Evolutionary conservation across 92 coral and sea anemone genomes (phyloP).

Genomic region (Meandrina meandrites): DNA sequence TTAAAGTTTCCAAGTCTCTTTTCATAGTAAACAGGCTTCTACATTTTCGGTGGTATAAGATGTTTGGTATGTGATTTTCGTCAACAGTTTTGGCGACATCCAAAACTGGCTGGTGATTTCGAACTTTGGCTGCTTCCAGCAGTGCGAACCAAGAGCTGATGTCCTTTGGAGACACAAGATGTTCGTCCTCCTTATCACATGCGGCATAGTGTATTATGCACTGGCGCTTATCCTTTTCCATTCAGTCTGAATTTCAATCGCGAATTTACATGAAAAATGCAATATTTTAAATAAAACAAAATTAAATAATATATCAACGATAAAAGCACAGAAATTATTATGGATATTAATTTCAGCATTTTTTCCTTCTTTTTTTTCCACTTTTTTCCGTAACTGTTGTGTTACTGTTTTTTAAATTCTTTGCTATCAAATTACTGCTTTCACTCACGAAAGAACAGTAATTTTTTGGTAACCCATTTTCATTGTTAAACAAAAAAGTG

Average conservation of each 20-base stretch:
- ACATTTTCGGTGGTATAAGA: slow-evolving; percentile 45
- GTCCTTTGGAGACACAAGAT: slow-evolving; percentile 13
- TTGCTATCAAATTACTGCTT: too few relatives aligned
- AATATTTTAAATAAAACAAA: neutral
- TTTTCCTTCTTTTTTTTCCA: too few relatives aligned
- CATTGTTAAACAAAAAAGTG: too few relatives aligned
- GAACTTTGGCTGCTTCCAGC: slow-evolving; percentile 42
- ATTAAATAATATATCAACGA: too few relatives aligned
- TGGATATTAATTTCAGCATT: too few relatives aligned
- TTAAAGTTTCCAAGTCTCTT: slow-evolving; percentile 12
- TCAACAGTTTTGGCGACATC: slow-evolving; percentile 30
- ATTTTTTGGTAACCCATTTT: too few relatives aligned
- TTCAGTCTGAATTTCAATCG: slow-evolving; percentile 7
- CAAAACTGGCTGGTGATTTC: slow-evolving; percentile 30
- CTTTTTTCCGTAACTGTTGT: too few relatives aligned
- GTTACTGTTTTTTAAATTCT: too few relatives aligned
- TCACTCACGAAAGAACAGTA: too few relatives aligned
- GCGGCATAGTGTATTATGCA: slow-evolving; percentile 22
- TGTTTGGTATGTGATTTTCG: slow-evolving; percentile 39
- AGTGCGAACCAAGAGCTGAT: slow-evolving; percentile 38
- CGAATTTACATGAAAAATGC: neutral
- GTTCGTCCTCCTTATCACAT: slow-evolving; percentile 6
- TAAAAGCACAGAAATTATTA: too few relatives aligned
- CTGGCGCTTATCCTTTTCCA: slow-evolving; percentile 13
- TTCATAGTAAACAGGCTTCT: slow-evolving; percentile 29